phyloP scores from a whole-genome alignment of 2,888 invertebrate genomes.

The Euzophera pinguis region DNA sequence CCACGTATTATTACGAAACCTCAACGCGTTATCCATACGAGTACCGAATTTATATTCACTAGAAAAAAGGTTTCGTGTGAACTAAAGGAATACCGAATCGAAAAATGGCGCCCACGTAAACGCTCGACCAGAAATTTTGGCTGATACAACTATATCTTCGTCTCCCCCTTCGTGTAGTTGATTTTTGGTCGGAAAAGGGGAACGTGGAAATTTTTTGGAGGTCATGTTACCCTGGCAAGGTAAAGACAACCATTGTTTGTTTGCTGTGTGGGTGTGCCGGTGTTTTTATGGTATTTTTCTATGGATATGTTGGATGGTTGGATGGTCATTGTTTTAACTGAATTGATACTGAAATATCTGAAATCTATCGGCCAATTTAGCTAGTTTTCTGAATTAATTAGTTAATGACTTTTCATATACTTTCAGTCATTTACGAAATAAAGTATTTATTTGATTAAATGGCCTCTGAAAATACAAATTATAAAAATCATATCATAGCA shows the following conservation, averaged over 20 bases:
- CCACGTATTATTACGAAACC: constrained; percentile 49
- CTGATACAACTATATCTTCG: constrained; percentile 30
- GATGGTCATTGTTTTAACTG: constrained; percentile 7
- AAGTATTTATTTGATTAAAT: too few species aligned
- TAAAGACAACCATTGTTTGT: constrained; percentile 56
- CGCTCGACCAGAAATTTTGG: constrained; percentile 22
- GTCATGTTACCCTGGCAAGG: constrained; percentile 41
- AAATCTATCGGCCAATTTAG: not conserved
- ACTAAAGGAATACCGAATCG: constrained; percentile 41
- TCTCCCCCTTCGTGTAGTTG: constrained; percentile 21
- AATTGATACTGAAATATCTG: constrained; percentile 4
- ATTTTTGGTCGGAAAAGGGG: constrained; percentile 25
- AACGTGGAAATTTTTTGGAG: constrained; percentile 28
- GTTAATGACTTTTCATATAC: too few species aligned
- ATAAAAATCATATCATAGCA: too few species aligned
- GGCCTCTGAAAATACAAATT: too few species aligned
- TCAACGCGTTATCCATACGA: constrained; percentile 37
- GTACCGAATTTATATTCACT: constrained; percentile 50
- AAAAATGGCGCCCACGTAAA: constrained; percentile 50
- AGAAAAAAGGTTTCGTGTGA: constrained; percentile 50
- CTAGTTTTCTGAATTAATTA: not conserved
- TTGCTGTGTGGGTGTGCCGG: constrained; percentile 60
- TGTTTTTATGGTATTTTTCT: constrained; percentile 41
- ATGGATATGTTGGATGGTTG: constrained; percentile 16
- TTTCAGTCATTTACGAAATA: too few species aligned